Conservation (phyloP, 2,113 vertebrate genomes). For the Aptenodytes forsteri region DNA sequence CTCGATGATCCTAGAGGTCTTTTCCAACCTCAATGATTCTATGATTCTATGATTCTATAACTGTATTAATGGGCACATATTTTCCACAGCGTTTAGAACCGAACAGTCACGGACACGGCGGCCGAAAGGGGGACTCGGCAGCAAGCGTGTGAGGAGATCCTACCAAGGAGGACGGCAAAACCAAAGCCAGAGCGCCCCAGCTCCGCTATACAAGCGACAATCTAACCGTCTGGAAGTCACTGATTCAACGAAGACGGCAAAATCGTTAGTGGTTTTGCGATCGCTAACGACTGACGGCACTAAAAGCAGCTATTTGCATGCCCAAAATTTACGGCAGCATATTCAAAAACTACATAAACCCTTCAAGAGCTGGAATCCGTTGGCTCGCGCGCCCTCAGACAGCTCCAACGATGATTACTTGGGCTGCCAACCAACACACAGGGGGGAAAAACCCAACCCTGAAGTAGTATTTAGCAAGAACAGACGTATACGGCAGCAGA, state of each 20-base stretch:
- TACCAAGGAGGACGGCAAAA: too few relatives aligned
- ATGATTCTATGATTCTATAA: too few relatives aligned
- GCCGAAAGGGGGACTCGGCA: background rate
- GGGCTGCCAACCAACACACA: background rate
- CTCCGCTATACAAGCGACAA: background rate
- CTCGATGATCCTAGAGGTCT: too few relatives aligned
- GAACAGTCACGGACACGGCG: too few relatives aligned
- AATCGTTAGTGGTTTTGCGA: background rate
- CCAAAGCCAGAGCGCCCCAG: background rate
- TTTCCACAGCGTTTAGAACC: background rate
- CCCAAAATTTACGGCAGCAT: background rate
- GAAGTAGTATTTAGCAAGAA: background rate
- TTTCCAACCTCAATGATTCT: too few relatives aligned
- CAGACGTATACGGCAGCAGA: background rate
- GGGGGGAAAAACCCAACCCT: accelerated
- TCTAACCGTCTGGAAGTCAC: background rate
- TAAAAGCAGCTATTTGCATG: background rate
- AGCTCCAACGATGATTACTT: background rate
- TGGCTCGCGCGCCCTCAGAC: too few relatives aligned
- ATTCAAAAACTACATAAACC: too few relatives aligned
- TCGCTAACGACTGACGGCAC: background rate
- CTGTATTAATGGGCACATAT: accelerated
- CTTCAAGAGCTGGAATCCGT: background rate
- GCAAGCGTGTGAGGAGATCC: background rate
- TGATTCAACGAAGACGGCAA: background rate